Percentiles rank a stretch among this genome's conserved stretches.
phyloP scores from a whole-genome alignment of 2,797 vertebrate genomes.

The Acanthornis magna region DNA sequence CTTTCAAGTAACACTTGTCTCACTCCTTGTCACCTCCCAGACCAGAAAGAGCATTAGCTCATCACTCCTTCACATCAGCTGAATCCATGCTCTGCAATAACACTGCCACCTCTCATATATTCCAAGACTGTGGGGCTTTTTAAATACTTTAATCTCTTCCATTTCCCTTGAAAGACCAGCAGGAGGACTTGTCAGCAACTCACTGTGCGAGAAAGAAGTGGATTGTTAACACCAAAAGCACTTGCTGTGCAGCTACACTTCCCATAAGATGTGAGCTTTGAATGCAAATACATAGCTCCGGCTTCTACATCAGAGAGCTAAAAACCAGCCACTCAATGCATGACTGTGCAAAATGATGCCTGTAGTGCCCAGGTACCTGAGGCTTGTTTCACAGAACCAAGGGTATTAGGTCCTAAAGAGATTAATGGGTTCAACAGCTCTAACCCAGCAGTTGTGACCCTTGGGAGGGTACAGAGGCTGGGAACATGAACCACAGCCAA shows the following conservation, averaged over 20 bases:
- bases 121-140: not conserved
- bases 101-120: not conserved
- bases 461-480: not conserved
- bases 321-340: not conserved
- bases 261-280: not conserved
- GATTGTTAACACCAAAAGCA: not conserved
- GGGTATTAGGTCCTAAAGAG: not conserved
- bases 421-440: not conserved
- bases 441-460: not conserved
- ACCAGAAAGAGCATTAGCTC: not conserved
- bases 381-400: not conserved
- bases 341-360: not conserved
- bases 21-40: not conserved
- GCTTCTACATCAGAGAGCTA: not conserved
- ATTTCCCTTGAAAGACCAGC: slow-evolving; percentile 10
- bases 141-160: not conserved
- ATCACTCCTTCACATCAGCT: not conserved
- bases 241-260: not conserved
- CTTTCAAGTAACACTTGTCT: not conserved
- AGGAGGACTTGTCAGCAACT: not conserved
- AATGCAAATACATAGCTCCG: not conserved
- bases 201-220: not conserved
- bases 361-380: not conserved
- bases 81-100: not conserved
- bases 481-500: not conserved